These are phyloP conservation scores for Remorina albescens DNA, from an alignment of 2,797 vertebrate genomes.

Conservation along the genomic window DNA sequence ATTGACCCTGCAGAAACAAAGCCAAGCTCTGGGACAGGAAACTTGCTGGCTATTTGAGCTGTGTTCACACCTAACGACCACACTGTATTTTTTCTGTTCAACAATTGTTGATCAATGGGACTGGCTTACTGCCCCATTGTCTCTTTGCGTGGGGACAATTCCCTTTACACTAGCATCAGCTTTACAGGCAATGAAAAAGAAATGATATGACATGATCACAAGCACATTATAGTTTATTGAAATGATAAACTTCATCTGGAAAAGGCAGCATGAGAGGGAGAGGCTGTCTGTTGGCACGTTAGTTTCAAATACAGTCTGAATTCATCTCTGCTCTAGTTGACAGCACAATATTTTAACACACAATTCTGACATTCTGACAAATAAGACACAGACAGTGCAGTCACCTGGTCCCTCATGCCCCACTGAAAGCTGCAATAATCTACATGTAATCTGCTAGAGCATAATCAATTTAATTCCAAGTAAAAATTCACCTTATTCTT, in stretches of 20 bases:
- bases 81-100: conserved; percentile 52
- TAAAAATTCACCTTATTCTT: background rate
- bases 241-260: background rate
- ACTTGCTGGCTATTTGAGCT: conserved; percentile 49
- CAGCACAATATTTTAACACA: background rate
- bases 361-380: background rate
- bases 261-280: background rate
- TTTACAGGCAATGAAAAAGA: conserved; percentile 5
- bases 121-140: conserved; percentile 26
- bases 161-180: conserved; percentile 19
- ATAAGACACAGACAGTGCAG: background rate
- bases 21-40: conserved; percentile 58
- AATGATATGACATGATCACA: conserved; percentile 20
- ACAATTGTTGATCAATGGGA: conserved; percentile 64
- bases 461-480: background rate
- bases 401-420: background rate
- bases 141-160: conserved; percentile 35
- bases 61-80: conserved; percentile 48
- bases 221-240: background rate
- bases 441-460: background rate
- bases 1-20: conserved; percentile 67
- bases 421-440: background rate
- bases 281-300: no score
- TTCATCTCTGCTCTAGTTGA: no score
- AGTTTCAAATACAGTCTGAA: no score